Base-by-base conservation (phyloP, 2,113 vertebrate species). In the Lasiurus cinereus region DNA sequence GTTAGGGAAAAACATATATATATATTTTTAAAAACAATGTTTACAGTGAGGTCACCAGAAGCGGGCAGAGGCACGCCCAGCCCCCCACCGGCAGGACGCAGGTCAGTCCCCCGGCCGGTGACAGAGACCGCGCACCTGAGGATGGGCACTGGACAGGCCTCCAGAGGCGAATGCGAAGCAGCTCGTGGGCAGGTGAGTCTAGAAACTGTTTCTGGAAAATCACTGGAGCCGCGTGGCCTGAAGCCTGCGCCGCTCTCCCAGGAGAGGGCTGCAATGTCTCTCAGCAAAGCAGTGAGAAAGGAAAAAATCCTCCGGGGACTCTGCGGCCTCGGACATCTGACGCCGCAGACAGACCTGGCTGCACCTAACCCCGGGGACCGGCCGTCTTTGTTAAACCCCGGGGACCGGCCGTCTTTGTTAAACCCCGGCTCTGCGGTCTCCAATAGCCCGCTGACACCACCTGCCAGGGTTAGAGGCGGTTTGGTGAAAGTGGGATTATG, bases 401-500 rank as follows among this genome's bases (percentile, higher is more conserved):
- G 2, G 29, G 19, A 43, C 9, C 0, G 6, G 13, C 80, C 52
- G 13, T 39, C 67, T 88, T 67, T 92, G 79, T 88, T 72, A 91
- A 91, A 79, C 8, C 14, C 50, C n/a, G 56, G 52, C 36, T n/a
- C 48, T 21, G 48, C 4, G 3, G 19, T 70, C 83, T 95, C 87
- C 93, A 43, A 52, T 92, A 27, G 39, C 95, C 21, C 48, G 85
- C 72, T 29, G 56, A 72, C 62, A 90, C 77, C 93, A 94, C 74
- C 83, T 93, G 83, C 76, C 33, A 3, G 72, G 39, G 80, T 22
- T 69, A 24, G 67, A 67, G 31, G 18, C 78, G 54, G 48, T 9
- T 77, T 46, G 5, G 29, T 33, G 3, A 39, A 72, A 54, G 8
- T 24, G 11, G 22, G 59, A 74, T 36, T n/a, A 2, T 2, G 33